Evolutionary conservation across 2,797 vertebrate genomes (phyloP).

Genomic region (Staurois parvus): DNA sequence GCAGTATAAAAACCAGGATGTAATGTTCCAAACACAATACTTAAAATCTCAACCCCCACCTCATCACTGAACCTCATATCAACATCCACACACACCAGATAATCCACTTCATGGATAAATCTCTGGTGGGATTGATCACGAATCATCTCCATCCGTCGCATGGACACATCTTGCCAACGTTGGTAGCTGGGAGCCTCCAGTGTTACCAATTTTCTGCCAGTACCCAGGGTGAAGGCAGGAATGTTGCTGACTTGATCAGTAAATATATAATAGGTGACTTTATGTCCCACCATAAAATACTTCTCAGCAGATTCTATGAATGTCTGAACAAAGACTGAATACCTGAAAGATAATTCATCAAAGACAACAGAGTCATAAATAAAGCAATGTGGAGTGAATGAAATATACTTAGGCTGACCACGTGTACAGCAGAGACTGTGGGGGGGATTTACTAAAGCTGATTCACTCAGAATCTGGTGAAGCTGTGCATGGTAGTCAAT

Average conservation of each 20-base stretch:
- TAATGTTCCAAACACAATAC: constrained; percentile 73
- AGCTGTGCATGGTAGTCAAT: too few species aligned
- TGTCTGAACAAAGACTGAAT: constrained; percentile 69
- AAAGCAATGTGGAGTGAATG: too few species aligned
- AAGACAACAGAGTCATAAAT: too few species aligned
- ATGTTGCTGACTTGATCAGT: constrained; percentile 60
- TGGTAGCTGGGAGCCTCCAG: constrained; percentile 62
- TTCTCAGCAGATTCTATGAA: constrained; percentile 79
- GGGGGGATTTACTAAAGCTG: too few species aligned
- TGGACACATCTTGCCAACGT: constrained; percentile 76
- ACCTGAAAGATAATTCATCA: constrained; percentile 59
- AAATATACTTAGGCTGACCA: too few species aligned
- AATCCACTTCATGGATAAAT: constrained; percentile 49
- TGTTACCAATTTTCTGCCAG: constrained; percentile 17
- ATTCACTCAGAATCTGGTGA: too few species aligned
- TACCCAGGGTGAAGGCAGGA: constrained; percentile 65
- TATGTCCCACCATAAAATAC: constrained; percentile 77
- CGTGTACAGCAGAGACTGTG: too few species aligned
- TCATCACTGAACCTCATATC: constrained; percentile 61
- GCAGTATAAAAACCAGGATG: constrained; percentile 73
- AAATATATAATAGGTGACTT: constrained; percentile 66
- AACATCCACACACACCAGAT: constrained; percentile 63
- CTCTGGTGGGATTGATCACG: constrained; percentile 62
- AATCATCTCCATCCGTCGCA: constrained; percentile 72
- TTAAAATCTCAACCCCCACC: constrained; percentile 72